A percentile compares a stretch with the other conserved stretches of the same genome.
Conservation (phyloP, 2,113 vertebrate species). For the Lycaon pictus region DNA sequence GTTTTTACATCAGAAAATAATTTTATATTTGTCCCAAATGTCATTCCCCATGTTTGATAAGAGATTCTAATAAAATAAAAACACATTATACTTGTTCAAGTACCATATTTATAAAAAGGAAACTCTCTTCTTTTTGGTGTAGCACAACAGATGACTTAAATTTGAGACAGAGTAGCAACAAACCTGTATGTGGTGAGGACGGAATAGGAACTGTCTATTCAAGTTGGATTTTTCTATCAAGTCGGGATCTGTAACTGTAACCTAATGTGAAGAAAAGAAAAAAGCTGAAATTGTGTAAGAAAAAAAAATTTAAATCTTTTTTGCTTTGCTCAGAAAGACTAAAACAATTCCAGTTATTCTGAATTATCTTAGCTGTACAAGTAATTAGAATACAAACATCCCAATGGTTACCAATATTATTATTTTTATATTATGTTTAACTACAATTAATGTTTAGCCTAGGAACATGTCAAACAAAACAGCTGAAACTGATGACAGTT, state of each 20-base stretch:
- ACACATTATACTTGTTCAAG: background rate
- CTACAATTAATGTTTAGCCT: background rate
- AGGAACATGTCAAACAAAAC: background rate
- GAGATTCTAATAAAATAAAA: constrained; percentile 16
- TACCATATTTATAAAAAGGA: constrained; percentile 5
- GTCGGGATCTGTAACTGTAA: constrained; percentile 98
- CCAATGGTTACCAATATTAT: background rate
- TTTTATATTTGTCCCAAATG: constrained; percentile 11
- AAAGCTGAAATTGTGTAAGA: constrained; percentile 17
- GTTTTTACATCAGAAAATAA: constrained; percentile 30
- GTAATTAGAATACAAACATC: background rate
- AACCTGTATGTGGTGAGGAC: constrained; percentile 98
- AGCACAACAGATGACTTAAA: background rate
- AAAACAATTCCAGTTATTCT: background rate
- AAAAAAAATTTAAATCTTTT: constrained; percentile 18
- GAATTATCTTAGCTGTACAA: constrained; percentile 47
- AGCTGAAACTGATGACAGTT: background rate
- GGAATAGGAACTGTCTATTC: constrained; percentile 98
- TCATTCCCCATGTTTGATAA: constrained; percentile 17
- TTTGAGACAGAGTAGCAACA: constrained; percentile 57
- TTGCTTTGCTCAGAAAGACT: constrained; percentile 37
- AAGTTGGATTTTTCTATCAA: constrained; percentile 99
- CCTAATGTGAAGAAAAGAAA: constrained; percentile 86
- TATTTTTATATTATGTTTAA: constrained; percentile 24
- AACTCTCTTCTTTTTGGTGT: constrained; percentile 16